A percentile compares a stretch with the other conserved stretches of the same genome.
phyloP scores from a whole-genome alignment of 2,113 vertebrate genomes.

The Pomatostomus ruficeps region DNA sequence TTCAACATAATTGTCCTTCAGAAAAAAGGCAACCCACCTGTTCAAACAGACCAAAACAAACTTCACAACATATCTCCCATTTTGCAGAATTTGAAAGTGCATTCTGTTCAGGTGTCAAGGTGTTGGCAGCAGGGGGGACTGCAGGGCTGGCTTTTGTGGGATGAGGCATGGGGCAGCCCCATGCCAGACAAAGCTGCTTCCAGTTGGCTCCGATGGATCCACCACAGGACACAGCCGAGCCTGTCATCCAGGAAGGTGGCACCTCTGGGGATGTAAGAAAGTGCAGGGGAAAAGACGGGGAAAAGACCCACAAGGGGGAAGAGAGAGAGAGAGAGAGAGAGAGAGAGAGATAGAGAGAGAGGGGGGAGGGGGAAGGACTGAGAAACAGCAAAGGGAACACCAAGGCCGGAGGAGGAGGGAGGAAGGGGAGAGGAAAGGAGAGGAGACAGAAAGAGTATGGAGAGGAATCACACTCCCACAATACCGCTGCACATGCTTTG shows the following conservation, averaged over 20 bases:
- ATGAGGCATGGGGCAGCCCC: accelerated
- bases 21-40: background rate
- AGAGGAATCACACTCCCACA: background rate
- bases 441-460: accelerated
- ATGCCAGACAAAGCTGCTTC: background rate
- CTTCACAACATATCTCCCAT: background rate
- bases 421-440: background rate
- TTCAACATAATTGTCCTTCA: background rate
- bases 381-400: background rate
- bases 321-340: background rate
- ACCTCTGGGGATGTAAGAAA: background rate
- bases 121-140: background rate
- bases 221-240: background rate
- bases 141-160: background rate
- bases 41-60: background rate
- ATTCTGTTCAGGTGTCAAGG: background rate
- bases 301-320: background rate
- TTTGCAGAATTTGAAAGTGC: background rate
- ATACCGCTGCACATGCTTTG: background rate
- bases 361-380: background rate
- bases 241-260: background rate
- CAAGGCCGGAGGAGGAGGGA: background rate
- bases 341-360: background rate
- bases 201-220: background rate
- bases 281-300: background rate